Conservation (phyloP, 35 echinoderm and acorn worm genomes). For the Eucidaris tribuloides region DNA sequence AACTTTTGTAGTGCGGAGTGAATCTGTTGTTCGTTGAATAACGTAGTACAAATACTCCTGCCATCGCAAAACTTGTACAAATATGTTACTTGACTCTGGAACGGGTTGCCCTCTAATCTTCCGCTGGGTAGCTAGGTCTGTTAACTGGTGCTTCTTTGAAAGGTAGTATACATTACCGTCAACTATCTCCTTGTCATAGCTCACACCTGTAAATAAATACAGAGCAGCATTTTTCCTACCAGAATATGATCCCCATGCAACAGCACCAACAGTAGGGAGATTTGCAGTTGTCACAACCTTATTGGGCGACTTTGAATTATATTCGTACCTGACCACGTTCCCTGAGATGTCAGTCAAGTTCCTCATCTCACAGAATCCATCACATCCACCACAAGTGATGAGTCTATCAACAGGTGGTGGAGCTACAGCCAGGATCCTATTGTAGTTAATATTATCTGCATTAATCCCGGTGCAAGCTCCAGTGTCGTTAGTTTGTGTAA, state of each 20-base stretch:
- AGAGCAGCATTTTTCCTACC: not conserved
- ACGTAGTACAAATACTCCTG: constrained; percentile 27
- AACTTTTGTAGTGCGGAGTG: too few species aligned
- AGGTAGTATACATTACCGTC: not conserved
- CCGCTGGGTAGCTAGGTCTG: not conserved
- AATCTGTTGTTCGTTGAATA: not conserved
- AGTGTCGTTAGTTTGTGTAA: not conserved
- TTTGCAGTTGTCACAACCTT: not conserved
- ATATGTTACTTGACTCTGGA: not conserved
- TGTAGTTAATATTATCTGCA: not conserved
- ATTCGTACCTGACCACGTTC: not conserved
- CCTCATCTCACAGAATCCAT: constrained; percentile 13
- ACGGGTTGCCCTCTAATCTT: not conserved
- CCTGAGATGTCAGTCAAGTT: not conserved
- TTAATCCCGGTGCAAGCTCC: not conserved
- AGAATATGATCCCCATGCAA: constrained; percentile 4
- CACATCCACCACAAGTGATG: constrained; percentile 27
- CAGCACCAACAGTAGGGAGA: not conserved
- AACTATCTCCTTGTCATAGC: too few species aligned
- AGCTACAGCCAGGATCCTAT: constrained; percentile 16
- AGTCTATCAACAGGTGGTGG: not conserved
- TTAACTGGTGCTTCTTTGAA: not conserved
- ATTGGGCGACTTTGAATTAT: too few species aligned
- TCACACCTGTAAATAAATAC: not conserved
- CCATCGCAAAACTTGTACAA: not conserved